Base-by-base conservation (phyloP, 1,140 invertebrate species). In the Arctopsyche grandis region DNA sequence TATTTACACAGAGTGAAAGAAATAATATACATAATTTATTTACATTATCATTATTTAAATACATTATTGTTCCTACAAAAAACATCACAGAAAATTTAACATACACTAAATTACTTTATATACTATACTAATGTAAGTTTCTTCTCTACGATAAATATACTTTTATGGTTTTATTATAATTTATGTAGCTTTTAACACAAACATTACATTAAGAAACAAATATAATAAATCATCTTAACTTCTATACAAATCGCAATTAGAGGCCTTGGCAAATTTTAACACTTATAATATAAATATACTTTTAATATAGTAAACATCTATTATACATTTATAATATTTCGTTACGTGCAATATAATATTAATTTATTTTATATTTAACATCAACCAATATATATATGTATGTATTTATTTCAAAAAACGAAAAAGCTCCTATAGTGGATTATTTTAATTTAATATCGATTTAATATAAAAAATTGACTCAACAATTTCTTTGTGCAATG, bases 11-110 rank as follows among this genome's bases (percentile, higher is more conserved):
- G 24, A 22, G 21, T 66, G 14, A 24, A 5, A 24, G 22, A 22
- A 66, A 66, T 10, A 26, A 66, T 66, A 14, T 66, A 63, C 63
- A 66, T 29, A 22, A 63, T 66, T 12, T 66, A 66, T 24, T 26
- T 24, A 66, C n/a, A 66, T 7, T 38, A 26, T 1, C 24, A 14
- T 24, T 63, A 63, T 22, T 63, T 63, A 63, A 16, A 9, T 63
- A 22, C 21, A 63, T 24, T 26, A 12, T 66, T 22, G 63, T 19
- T 26, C 26, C 63, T 66, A 66, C 63, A 66, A 26, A 12, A 66
- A 26, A 66, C 63, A 66, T 66, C 63, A 66, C 63, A 66, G 63
- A 66, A 66, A 66, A 26, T 66, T 66, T 29, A 26, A 66, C 21
- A 66, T 66, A 24, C 24, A 66, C 21, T 52, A 52, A 52, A 66